Evolutionary conservation across 2,888 invertebrate species (phyloP).

Genomic region (Dorcus hopei): DNA sequence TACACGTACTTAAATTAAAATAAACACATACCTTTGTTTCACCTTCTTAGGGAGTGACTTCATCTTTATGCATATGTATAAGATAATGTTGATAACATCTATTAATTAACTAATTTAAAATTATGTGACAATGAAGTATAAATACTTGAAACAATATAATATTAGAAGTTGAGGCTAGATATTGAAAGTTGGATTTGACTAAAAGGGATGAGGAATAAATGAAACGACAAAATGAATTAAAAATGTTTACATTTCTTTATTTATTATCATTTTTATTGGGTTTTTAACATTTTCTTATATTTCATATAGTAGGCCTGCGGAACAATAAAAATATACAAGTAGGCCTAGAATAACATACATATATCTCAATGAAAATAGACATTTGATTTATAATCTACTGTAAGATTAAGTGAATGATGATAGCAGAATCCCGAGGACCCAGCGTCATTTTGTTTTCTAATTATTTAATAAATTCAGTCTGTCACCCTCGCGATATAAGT

Average conservation of each 20-base stretch:
- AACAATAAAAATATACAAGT: slow-evolving; percentile 50
- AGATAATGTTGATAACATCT: too few species aligned
- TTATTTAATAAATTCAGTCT: slow-evolving; percentile 34
- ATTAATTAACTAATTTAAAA: too few species aligned
- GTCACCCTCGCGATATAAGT: slow-evolving; percentile 43
- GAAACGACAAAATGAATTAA: slow-evolving; percentile 15
- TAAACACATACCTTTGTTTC: too few species aligned
- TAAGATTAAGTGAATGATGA: slow-evolving; percentile 33
- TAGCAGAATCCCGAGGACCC: slow-evolving; percentile 39
- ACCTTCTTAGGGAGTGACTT: too few species aligned
- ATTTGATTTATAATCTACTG: slow-evolving; percentile 37
- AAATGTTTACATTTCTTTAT: slow-evolving; percentile 22
- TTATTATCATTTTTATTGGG: slow-evolving; percentile 25
- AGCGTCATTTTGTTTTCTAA: slow-evolving; percentile 28
- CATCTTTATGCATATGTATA: too few species aligned
- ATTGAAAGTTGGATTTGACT: too few species aligned
- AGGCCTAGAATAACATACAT: slow-evolving; percentile 45
- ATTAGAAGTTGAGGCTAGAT: too few species aligned
- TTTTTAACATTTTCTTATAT: slow-evolving; percentile 42
- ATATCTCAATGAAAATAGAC: slow-evolving; percentile 47
- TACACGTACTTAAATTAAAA: too few species aligned
- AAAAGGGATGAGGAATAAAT: slow-evolving; percentile 1
- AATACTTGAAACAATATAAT: too few species aligned
- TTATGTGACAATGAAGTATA: too few species aligned
- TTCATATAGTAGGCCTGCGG: slow-evolving; percentile 41